Base-by-base conservation (phyloP, 2,888 invertebrate species). In the Morpho helenor region DNA sequence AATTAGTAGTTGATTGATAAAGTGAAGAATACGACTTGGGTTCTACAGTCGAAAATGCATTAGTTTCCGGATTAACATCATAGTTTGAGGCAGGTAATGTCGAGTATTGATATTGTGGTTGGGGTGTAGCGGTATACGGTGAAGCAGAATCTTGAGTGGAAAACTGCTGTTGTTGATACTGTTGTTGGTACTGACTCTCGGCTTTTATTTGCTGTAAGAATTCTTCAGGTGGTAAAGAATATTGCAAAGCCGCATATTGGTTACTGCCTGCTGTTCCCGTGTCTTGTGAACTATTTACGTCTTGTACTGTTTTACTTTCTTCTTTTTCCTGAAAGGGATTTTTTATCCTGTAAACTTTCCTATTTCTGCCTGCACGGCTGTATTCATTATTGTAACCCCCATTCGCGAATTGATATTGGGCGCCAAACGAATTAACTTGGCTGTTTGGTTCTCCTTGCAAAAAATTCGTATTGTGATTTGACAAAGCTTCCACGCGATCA, bases 171-270 rank as follows among this genome's bases (percentile, higher is more conserved):
- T 47, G 53, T 49, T 72, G 70, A 53, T 71, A 72, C 9, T 70
- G 68, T 9, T 69, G 68, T 49, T 82, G 80, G 65, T 79, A 88
- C 66, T 84, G 85, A 66, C 76, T 87, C 63, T 87, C 86, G 61
- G 81, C 80, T 63, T 83, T 82, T 73, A 90, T 77, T 63, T 89
- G 84, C 56, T 88, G 87, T 44, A 91, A 72, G 61, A 89, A 91
- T 46, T 88, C 87, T 59, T 91, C 90, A 8, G 91, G 90, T 61
- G 91, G 91, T 62, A 91, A 74, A 41, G 88, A 88, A 70, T 89
- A 91, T 75, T 89, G 88, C 73, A 88, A 72, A 46, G 87, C 79
- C 62, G 85, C 78, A 79, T 90, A 87, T 76, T 90, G 89, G 76
- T 88, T 89, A 79, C 90, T 91, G 75, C 89, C 84, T 69, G 85